Conservation (phyloP, 2,888 invertebrate genomes). For the Xanthorhoe designata region DNA sequence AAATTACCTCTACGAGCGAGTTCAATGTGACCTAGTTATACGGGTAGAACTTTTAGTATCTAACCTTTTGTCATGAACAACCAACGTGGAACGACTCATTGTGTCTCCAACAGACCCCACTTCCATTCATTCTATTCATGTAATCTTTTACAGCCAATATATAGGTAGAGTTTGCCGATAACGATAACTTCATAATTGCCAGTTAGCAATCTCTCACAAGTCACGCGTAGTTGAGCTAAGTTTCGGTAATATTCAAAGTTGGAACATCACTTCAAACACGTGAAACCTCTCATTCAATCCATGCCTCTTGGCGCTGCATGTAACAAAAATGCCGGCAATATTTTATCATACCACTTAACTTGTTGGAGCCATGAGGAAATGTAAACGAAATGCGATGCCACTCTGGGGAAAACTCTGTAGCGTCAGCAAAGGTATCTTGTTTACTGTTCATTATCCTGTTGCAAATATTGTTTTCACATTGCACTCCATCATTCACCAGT, state of each 20-base stretch:
- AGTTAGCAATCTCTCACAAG: not conserved
- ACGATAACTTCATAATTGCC: not conserved
- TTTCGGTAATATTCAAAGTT: slow-evolving; percentile 1
- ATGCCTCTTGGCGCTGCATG: slow-evolving; percentile 13
- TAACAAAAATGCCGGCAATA: slow-evolving; percentile 15
- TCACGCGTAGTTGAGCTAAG: not conserved
- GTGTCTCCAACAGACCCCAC: not conserved
- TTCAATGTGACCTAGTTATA: slow-evolving; percentile 2
- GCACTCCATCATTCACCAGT: slow-evolving; percentile 22
- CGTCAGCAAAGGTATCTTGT: slow-evolving; percentile 10
- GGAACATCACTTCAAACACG: slow-evolving; percentile 4
- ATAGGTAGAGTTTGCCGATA: not conserved
- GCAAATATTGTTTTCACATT: slow-evolving; percentile 18
- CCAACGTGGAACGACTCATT: not conserved
- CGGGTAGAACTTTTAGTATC: not conserved
- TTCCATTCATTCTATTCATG: not conserved
- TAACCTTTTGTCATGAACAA: slow-evolving; percentile 1
- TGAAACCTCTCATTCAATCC: slow-evolving; percentile 12
- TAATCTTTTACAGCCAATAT: not conserved
- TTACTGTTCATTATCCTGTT: slow-evolving; percentile 18
- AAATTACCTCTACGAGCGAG: not conserved
- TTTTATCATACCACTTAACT: slow-evolving; percentile 19
- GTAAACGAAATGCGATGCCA: slow-evolving; percentile 19
- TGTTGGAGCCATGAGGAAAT: slow-evolving; percentile 15
- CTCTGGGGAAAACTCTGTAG: slow-evolving; percentile 21